A percentile compares a stretch with the other conserved stretches of the same genome.
These are phyloP conservation scores for Chrysochloris asiatica DNA, from an alignment of 2,113 vertebrate species.

Conservation along the genomic window DNA sequence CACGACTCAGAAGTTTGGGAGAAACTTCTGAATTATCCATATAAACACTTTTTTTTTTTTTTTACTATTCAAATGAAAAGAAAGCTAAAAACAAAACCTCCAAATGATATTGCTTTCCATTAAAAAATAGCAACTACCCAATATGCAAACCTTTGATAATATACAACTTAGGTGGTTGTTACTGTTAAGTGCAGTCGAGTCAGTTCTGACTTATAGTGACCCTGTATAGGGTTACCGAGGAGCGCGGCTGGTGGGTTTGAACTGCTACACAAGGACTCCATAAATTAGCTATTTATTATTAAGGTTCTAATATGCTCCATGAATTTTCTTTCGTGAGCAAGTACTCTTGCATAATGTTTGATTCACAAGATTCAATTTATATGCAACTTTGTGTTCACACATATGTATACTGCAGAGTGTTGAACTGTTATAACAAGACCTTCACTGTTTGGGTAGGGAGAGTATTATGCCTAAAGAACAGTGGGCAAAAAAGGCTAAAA, in stretches of 20 bases:
- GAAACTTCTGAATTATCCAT: constrained; percentile 34
- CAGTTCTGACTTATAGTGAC: too few species aligned
- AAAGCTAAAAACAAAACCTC: constrained; percentile 26
- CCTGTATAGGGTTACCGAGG: too few species aligned
- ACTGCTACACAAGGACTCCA: too few species aligned
- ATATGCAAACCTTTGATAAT: constrained; percentile 44
- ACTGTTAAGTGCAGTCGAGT: too few species aligned
- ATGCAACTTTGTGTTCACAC: constrained; percentile 56
- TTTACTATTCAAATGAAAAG: constrained; percentile 18
- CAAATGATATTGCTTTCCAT: not conserved
- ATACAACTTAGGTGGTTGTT: not conserved
- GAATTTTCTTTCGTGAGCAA: constrained; percentile 55
- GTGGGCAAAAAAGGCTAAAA: constrained; percentile 50
- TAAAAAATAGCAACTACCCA: not conserved
- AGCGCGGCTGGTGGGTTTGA: too few species aligned
- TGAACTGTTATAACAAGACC: constrained; percentile 64
- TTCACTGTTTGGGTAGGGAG: constrained; percentile 41
- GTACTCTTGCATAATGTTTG: not conserved
- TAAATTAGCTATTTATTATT: too few species aligned
- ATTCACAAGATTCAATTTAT: constrained; percentile 38
- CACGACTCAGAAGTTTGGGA: constrained; percentile 20
- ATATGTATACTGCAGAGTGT: not conserved
- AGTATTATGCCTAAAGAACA: constrained; percentile 54
- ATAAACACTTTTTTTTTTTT: constrained; percentile 2
- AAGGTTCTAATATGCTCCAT: too few species aligned